phyloP scores from a whole-genome alignment of 2,113 vertebrate genomes.

The Arizona elegans region DNA sequence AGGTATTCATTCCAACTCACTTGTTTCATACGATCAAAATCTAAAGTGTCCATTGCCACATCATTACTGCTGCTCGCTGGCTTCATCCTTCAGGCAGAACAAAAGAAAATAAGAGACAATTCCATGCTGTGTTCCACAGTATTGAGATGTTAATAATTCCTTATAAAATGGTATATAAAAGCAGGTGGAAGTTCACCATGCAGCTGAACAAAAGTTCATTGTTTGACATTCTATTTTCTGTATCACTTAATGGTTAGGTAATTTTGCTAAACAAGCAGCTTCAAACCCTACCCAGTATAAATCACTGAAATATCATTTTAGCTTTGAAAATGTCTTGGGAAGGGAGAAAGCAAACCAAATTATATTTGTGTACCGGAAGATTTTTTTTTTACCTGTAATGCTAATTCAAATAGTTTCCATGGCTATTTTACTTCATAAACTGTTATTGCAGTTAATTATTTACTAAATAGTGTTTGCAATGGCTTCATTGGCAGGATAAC shows the following conservation, averaged over 20 bases:
- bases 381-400: background rate
- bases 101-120: background rate
- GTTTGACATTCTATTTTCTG: rapidly evolving
- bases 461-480: background rate
- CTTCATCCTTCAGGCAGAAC: slow-evolving; percentile 80
- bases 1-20: slow-evolving; percentile 61
- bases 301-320: background rate
- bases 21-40: slow-evolving; percentile 98
- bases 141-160: background rate
- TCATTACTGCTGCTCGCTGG: slow-evolving; percentile 88
- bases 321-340: background rate
- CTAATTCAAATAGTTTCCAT: slow-evolving; percentile 12
- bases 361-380: background rate
- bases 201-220: background rate
- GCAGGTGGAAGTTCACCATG: background rate
- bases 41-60: slow-evolving; percentile 84
- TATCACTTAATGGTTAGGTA: background rate
- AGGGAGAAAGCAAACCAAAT: background rate
- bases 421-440: background rate
- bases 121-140: background rate
- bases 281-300: background rate
- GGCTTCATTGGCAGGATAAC: background rate
- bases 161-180: background rate
- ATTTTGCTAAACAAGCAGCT: slow-evolving; percentile 6
- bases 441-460: slow-evolving; percentile 13